Base-by-base conservation (phyloP, 1,140 invertebrate species). In the Augochlora pura region DNA sequence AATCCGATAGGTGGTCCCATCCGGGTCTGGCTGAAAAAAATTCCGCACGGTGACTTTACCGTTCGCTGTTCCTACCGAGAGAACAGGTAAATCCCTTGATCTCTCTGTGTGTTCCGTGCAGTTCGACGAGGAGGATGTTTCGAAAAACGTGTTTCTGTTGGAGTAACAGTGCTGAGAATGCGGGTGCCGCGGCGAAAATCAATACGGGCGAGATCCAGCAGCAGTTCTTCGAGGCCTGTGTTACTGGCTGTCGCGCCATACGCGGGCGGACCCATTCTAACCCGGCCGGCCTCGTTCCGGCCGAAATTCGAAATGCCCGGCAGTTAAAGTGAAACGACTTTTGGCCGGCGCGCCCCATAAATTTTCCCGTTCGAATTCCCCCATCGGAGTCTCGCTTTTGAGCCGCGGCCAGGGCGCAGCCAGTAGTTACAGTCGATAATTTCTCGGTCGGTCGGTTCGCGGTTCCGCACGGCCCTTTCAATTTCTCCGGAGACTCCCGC, bases 351-450 rank as follows among this genome's bases (percentile, higher is more conserved):
- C 18, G 16, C 32, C 27, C 9, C n/a, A 67, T 57, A 39, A 75
- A 66, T 16, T 8, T 9, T 7, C 21, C 64, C 10, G 46, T 21
- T 66, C 32, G 39, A 59, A 42, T 39, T 25, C 23, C 38, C 23
- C 23, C 38, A 21, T 27, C 32, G 12, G 8, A n/a, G 16, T 42
- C 52, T 42, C 63, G 18, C 18, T 16, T 75, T 59, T 75, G 65
- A 67, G 49, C 0, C 0, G 5, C 1, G 21, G 18, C 49, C 64
- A 57, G 49, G n/a, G 39, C 54, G 54, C n/a, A 10, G 23, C 38
- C 16, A 16, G 27, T 39, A 27, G 73, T 57, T 65, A 42, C 66
- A 75, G 73, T 75, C 64, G 49, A 75, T 75, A 67, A 67, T 66
- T 67, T 75, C 49, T 75, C 46, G 46, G 32, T 16, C 60, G 59